Percentiles rank a stretch among this genome's conserved stretches.
Evolutionary conservation across 1,140 invertebrate species (phyloP).

Genomic region (Globodera ellingtonae): DNA sequence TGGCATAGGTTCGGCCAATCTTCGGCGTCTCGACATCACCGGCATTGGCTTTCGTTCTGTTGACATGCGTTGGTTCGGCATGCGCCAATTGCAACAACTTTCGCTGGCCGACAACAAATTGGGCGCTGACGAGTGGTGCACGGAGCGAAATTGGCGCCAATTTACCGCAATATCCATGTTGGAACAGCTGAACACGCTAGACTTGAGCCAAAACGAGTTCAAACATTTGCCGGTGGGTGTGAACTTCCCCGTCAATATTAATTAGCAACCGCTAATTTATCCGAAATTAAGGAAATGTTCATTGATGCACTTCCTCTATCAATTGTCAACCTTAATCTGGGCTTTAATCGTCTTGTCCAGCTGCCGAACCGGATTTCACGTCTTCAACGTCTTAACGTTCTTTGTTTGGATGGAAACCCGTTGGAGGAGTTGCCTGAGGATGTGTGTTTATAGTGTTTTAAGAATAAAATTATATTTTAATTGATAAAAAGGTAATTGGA

Average conservation of each 20-base stretch:
- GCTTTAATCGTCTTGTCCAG: conserved; percentile 1
- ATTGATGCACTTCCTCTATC: conserved; percentile 21
- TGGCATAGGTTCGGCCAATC: conserved; percentile 7
- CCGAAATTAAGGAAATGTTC: conserved; percentile 20
- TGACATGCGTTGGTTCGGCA: conserved; percentile 31
- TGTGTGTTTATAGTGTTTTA: conserved; percentile 10
- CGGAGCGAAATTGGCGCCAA: conserved; percentile 14
- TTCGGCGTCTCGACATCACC: conserved; percentile 19
- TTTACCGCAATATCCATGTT: conserved; percentile 25
- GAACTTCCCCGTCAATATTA: too few species aligned
- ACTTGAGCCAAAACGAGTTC: conserved; percentile 29
- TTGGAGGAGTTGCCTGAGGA: conserved; percentile 31
- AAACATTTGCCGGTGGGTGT: conserved; percentile 26
- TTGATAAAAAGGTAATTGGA: too few species aligned
- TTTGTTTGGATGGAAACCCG: conserved; percentile 15
- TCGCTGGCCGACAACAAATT: conserved; percentile 17
- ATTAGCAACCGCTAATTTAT: not conserved
- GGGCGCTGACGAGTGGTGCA: conserved; percentile 3
- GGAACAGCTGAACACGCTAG: conserved; percentile 3
- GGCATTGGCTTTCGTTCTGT: conserved; percentile 17
- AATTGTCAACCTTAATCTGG: conserved; percentile 16
- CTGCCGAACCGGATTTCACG: conserved; percentile 22
- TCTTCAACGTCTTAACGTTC: conserved; percentile 2
- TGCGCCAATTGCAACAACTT: conserved; percentile 18
- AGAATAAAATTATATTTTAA: too few species aligned